Evolutionary conservation across 1,140 invertebrate genomes (phyloP).

Genomic region (Drosophila bipectinata): DNA sequence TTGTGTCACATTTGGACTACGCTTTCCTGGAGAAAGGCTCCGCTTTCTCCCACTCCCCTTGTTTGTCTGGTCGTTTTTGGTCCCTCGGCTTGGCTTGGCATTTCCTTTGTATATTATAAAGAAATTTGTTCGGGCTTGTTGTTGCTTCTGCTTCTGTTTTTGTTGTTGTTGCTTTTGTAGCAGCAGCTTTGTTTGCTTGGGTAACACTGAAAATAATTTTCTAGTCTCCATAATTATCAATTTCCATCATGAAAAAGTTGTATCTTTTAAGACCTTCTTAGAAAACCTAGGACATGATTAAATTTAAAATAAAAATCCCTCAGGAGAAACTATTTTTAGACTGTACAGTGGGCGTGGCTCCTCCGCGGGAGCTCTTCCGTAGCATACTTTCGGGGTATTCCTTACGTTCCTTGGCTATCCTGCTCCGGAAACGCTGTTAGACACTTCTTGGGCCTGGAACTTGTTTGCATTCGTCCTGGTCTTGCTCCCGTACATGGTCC

Average conservation of each 20-base stretch:
- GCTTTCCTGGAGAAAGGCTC: constrained; percentile 24
- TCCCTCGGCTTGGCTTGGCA: constrained; percentile 66
- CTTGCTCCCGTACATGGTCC: constrained; percentile 4
- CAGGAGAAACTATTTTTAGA: constrained; percentile 3
- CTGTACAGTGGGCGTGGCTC: constrained; percentile 22
- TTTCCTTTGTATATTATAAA: constrained; percentile 82
- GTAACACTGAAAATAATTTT: constrained; percentile 19
- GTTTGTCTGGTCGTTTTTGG: constrained; percentile 33
- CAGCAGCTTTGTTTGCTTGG: constrained; percentile 16
- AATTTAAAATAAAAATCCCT: background rate
- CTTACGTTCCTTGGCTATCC: constrained; percentile 13
- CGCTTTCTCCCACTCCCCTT: background rate
- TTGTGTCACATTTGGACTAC: constrained; percentile 74
- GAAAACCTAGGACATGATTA: background rate
- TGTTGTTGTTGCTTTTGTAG: constrained; percentile 14
- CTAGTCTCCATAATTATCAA: background rate
- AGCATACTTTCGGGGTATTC: constrained; percentile 64
- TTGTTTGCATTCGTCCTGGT: constrained; percentile 50
- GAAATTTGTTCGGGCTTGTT: constrained; percentile 64
- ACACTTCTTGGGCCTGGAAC: constrained; percentile 35
- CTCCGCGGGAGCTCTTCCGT: constrained; percentile 22
- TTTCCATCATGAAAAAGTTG: constrained; percentile 1
- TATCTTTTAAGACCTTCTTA: background rate
- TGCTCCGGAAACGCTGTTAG: constrained; percentile 39
- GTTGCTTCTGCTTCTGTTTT: constrained; percentile 32